Conservation (phyloP, 1,140 invertebrate species). For the Platyscapa corneri region DNA sequence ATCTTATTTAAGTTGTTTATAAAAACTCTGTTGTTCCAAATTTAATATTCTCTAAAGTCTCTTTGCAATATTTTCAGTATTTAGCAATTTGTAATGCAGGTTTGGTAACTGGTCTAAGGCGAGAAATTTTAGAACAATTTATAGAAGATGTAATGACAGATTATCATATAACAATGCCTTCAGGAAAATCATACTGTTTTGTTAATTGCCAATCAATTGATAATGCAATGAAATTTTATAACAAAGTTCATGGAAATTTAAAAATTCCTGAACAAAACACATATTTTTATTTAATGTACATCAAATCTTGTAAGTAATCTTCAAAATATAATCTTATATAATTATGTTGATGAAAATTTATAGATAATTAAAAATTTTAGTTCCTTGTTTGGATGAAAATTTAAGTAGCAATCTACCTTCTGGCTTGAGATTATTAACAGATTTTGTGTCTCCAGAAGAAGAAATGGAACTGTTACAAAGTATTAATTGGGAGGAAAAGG, state of each 20-base stretch:
- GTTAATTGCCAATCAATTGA: slow-evolving; percentile 75
- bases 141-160: slow-evolving; percentile 70
- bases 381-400: slow-evolving; percentile 66
- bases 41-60: background rate
- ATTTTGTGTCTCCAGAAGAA: slow-evolving; percentile 85
- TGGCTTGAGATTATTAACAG: slow-evolving; percentile 82
- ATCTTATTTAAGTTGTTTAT: background rate
- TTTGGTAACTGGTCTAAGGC: slow-evolving; percentile 81
- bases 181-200: slow-evolving; percentile 86
- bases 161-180: slow-evolving; percentile 78
- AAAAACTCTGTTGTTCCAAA: background rate
- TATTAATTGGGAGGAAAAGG: slow-evolving; percentile 76
- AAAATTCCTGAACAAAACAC: slow-evolving; percentile 75
- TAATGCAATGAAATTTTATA: slow-evolving; percentile 74
- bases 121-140: slow-evolving; percentile 77
- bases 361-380: slow-evolving; percentile 61
- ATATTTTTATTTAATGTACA: slow-evolving; percentile 80
- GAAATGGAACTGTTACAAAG: slow-evolving; percentile 80
- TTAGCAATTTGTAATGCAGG: slow-evolving; percentile 85
- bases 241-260: slow-evolving; percentile 75
- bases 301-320: slow-evolving; percentile 72
- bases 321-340: background rate
- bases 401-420: slow-evolving; percentile 74
- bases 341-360: background rate
- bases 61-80: slow-evolving; percentile 69